phyloP scores from a whole-genome alignment of 1,140 invertebrate genomes.

The Subanguina moxae region DNA sequence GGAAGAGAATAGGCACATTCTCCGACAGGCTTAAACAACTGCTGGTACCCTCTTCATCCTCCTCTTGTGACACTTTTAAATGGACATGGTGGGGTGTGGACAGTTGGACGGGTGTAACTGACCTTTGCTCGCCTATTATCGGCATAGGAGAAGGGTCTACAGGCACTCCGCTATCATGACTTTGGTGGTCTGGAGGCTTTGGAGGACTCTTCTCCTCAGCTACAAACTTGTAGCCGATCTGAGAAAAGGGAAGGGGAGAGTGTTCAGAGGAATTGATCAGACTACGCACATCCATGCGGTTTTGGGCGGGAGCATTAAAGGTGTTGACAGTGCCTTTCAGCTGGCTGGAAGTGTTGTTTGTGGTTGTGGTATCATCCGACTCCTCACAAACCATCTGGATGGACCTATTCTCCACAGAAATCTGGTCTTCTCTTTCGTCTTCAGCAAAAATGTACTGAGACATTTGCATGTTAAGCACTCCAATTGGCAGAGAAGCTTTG shows the following conservation, averaged over 20 bases:
- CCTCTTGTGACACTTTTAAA: conserved; percentile 9
- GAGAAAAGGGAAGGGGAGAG: conserved; percentile 14
- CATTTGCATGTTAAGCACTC: conserved; percentile 15
- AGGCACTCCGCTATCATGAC: neutral
- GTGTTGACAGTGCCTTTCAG: conserved; percentile 9
- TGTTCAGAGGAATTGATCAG: conserved; percentile 7
- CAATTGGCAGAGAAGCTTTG: conserved; percentile 1
- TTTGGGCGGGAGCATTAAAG: neutral
- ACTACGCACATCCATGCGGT: neutral
- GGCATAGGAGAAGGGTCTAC: no score
- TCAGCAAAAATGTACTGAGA: conserved; percentile 19
- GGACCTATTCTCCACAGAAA: conserved; percentile 9
- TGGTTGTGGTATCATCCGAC: conserved; percentile 44
- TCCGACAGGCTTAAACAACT: conserved; percentile 6
- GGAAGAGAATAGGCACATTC: conserved; percentile 38
- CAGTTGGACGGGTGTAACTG: neutral
- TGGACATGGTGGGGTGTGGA: neutral
- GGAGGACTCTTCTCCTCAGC: neutral
- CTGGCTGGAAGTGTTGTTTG: conserved; percentile 14
- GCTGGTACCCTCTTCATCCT: conserved; percentile 22
- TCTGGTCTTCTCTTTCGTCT: neutral
- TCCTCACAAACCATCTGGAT: conserved; percentile 51
- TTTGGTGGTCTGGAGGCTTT: neutral
- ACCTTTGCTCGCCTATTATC: neutral
- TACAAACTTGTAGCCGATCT: neutral